These are phyloP conservation scores for Acromyrmex heyeri DNA, from an alignment of 1,140 invertebrate species.

Conservation along the genomic window DNA sequence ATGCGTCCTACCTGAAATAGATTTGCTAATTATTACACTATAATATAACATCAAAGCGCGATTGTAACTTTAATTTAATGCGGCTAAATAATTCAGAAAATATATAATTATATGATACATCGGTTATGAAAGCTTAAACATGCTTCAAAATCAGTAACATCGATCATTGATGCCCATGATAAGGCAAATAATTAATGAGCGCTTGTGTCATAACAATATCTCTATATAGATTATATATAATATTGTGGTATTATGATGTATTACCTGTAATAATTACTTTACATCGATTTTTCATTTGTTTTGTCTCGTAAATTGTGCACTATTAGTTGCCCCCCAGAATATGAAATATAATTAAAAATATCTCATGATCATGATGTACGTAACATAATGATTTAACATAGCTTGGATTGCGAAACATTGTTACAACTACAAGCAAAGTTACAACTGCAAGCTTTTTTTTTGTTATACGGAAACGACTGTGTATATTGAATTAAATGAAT, in stretches of 20 bases:
- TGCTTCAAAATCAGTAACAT: slow-evolving; percentile 31
- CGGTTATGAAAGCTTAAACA: slow-evolving; percentile 7
- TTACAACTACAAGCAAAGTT: too few species aligned
- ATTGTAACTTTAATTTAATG: slow-evolving; percentile 29
- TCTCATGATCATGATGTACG: background rate
- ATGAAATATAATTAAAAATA: slow-evolving; percentile 19
- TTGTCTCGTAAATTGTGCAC: slow-evolving; percentile 17
- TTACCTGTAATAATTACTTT: slow-evolving; percentile 28
- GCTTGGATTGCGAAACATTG: background rate
- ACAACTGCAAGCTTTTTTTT: background rate
- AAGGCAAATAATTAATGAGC: slow-evolving; percentile 42
- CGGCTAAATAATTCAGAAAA: slow-evolving; percentile 28
- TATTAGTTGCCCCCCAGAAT: slow-evolving; percentile 1
- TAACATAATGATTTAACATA: slow-evolving; percentile 5
- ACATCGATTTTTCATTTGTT: slow-evolving; percentile 18
- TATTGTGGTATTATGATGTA: slow-evolving; percentile 23
- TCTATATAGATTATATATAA: slow-evolving; percentile 3
- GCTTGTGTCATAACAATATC: slow-evolving; percentile 25
- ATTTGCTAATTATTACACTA: background rate
- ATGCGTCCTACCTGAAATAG: background rate
- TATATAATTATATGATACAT: background rate
- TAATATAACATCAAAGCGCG: background rate
- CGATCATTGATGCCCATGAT: slow-evolving; percentile 13
- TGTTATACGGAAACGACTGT: background rate
- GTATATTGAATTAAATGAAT: slow-evolving; percentile 35